Conservation (phyloP, 2,888 invertebrate species). For the Eupelmus urozonus region DNA sequence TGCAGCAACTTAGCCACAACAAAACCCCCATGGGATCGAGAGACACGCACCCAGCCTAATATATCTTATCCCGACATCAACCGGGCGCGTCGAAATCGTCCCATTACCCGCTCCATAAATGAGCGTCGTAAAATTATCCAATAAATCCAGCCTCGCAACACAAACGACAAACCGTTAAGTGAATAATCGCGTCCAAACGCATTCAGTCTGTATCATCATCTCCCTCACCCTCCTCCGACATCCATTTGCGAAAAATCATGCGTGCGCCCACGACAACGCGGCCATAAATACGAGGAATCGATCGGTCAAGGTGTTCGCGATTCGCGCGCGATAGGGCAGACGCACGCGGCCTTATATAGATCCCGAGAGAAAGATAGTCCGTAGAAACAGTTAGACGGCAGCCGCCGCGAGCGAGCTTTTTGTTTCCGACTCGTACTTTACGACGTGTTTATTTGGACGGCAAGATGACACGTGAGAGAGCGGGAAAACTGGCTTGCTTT, state of each 20-base stretch:
- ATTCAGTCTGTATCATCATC: too few relatives aligned
- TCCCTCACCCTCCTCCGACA: too few relatives aligned
- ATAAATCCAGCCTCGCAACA: constrained; percentile 18
- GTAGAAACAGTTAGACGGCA: background rate
- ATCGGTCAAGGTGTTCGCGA: constrained; percentile 22
- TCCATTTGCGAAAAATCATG: background rate
- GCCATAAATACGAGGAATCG: constrained; percentile 24
- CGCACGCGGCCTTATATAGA: background rate
- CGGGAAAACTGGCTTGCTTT: background rate
- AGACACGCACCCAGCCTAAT: too few relatives aligned
- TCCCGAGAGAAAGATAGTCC: too few relatives aligned
- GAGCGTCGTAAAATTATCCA: constrained; percentile 26
- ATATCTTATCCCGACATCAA: too few relatives aligned
- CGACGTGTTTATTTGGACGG: constrained; percentile 36
- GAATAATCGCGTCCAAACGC: constrained; percentile 34
- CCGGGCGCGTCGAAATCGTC: too few relatives aligned
- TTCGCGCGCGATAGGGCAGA: background rate
- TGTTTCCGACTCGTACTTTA: background rate
- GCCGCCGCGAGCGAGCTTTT: background rate
- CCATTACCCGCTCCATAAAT: constrained; percentile 10
- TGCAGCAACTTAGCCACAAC: too few relatives aligned
- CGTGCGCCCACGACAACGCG: background rate
- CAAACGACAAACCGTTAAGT: constrained; percentile 22
- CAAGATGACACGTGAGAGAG: constrained; percentile 16
- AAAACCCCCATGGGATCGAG: too few relatives aligned